Percentiles rank a stretch among this genome's conserved stretches.
Evolutionary conservation across 2,888 invertebrate species (phyloP).

Genomic region (Lithophane ornitopus): DNA sequence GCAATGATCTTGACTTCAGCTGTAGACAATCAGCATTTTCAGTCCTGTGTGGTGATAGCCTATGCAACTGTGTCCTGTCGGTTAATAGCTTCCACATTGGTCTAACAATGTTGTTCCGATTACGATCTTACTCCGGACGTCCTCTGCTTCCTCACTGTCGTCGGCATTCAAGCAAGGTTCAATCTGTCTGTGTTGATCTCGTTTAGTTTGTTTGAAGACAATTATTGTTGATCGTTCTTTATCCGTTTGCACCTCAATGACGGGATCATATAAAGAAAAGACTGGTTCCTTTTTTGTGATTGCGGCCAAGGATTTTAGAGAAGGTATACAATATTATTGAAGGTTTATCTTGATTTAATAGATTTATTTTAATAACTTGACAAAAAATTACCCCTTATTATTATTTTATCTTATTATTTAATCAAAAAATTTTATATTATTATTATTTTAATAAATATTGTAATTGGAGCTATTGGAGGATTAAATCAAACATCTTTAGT

Average conservation of each 20-base stretch:
- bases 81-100: conserved; percentile 11
- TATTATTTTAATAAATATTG: no score
- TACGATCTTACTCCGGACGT: conserved; percentile 5
- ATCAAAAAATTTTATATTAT: no score
- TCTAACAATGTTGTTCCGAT: conserved; percentile 36
- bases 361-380: no score
- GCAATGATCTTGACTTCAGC: not conserved
- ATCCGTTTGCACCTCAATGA: not conserved
- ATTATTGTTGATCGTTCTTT: not conserved
- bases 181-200: conserved; percentile 3
- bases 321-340: no score
- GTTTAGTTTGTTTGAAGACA: not conserved
- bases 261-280: not conserved
- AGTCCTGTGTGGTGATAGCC: not conserved
- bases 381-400: no score
- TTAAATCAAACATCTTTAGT: no score
- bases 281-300: not conserved
- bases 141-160: conserved; percentile 2
- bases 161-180: conserved; percentile 4
- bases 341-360: no score
- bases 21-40: not conserved
- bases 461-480: no score
- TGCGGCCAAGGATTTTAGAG: not conserved
- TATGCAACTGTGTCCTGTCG: conserved; percentile 8
- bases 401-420: no score